Evolutionary conservation across 2,888 invertebrate genomes (phyloP), one percentile per base, ranked within the genome.

Genomic region (Eucriotettix oculatus): DNA sequence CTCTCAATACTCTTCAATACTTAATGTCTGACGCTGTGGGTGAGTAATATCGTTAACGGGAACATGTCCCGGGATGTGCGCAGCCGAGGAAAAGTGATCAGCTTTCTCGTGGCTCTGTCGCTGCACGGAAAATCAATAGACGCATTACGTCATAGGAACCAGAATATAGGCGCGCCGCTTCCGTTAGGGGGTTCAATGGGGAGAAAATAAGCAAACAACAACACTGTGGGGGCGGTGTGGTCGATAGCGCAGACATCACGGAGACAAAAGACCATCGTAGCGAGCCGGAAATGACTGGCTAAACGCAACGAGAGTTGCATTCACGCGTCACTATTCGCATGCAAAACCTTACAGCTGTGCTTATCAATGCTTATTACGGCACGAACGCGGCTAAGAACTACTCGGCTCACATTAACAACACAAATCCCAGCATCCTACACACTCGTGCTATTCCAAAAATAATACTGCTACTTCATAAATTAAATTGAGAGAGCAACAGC

Each of bases 261-360:
- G 29, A 29, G 29, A 29, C 29, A 29, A 29, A 29, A 29, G 29
- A 29, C 29, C 29, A 29, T 29, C 29, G 29, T 29, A 29, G 29
- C 29, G 48, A 54, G 57, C 60, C 62, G 64, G 64, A 64, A 64
- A 63, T 64, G 64, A 64, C 64, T 64, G 61, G 64, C 60, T 63
- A 63, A 64, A 64, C 62, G 62, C 58, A 59, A 61, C 60, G 63
- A 52, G 60, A 61, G 44, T 61, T 53, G 58, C 53, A 54, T 63
- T 63, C 62, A 62, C 64, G 29, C 29, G 29, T 29, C 29, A 29
- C 29, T 29, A 29, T 29, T 29, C 29, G 29, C 29, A 29, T 29
- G 29, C 29, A 29, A 29, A 29, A 29, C 29, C 29, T 29, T 29
- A 29, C 29, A 29, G 29, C 29, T 29, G 29, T 29, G 29, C 29